phyloP scores from a whole-genome alignment of 2,113 vertebrate genomes.

The Aplodontia rufa region DNA sequence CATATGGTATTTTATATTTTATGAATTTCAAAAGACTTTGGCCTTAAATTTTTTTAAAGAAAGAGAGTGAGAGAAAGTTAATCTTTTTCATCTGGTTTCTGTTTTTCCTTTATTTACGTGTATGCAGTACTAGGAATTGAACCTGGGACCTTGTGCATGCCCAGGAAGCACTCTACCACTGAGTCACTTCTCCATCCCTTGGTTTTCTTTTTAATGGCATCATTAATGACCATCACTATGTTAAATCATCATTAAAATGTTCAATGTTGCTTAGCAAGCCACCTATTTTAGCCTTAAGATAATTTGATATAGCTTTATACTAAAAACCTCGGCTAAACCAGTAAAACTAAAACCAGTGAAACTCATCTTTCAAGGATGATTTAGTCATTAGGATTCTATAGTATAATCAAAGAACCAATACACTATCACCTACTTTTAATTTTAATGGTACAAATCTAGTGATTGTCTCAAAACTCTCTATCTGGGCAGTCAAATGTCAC shows the following conservation, averaged over 20 bases:
- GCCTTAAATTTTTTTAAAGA: too few species aligned
- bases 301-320: slow-evolving; percentile 13
- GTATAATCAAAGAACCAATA: slow-evolving; percentile 34
- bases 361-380: slow-evolving; percentile 18
- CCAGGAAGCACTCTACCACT: too few species aligned
- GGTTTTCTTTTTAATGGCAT: slow-evolving; percentile 43
- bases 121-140: too few species aligned
- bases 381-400: slow-evolving; percentile 14
- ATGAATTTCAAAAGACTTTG: background rate
- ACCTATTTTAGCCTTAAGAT: slow-evolving; percentile 24
- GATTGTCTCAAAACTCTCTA: slow-evolving; percentile 24
- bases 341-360: slow-evolving; percentile 36
- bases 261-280: slow-evolving; percentile 14
- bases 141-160: too few species aligned
- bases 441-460: slow-evolving; percentile 22
- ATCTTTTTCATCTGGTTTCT: too few species aligned
- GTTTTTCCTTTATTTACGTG: too few species aligned
- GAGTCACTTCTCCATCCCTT: too few species aligned
- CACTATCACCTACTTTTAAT: background rate
- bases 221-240: slow-evolving; percentile 21
- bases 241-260: slow-evolving; percentile 25
- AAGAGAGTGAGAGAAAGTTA: too few species aligned
- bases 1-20: background rate
- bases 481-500: background rate
- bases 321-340: slow-evolving; percentile 32